Evolutionary conservation across 2,888 invertebrate genomes (phyloP).

Genomic region (Harpagoxenus sublaevis): DNA sequence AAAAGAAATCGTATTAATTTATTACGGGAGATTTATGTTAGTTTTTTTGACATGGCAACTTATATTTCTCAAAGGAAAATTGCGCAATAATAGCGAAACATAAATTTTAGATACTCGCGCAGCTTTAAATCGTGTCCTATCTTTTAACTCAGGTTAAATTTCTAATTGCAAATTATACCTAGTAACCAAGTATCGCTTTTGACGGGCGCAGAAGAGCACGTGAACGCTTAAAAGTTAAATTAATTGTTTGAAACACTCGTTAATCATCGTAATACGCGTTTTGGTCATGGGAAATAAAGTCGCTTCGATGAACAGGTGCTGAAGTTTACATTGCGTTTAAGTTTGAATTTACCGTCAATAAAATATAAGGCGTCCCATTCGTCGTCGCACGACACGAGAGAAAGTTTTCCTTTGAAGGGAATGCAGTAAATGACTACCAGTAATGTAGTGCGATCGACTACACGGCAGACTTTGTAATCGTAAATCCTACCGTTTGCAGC

Average conservation of each 20-base stretch:
- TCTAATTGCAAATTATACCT: conserved; percentile 15
- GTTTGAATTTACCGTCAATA: conserved; percentile 33
- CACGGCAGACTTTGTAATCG: conserved; percentile 65
- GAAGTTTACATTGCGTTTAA: conserved; percentile 37
- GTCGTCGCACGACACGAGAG: conserved; percentile 20
- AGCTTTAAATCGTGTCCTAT: background rate
- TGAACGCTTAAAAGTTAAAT: conserved; percentile 21
- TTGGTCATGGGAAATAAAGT: conserved; percentile 21
- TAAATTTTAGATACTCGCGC: background rate
- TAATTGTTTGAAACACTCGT: conserved; percentile 32
- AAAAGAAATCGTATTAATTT: conserved; percentile 19
- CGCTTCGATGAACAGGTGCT: conserved; percentile 12
- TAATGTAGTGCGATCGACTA: conserved; percentile 30
- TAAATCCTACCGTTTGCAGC: conserved; percentile 68
- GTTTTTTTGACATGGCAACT: background rate
- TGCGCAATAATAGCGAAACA: background rate
- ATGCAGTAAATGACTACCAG: conserved; percentile 57
- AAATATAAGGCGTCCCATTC: conserved; percentile 30
- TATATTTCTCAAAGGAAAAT: background rate
- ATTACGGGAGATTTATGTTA: conserved; percentile 17
- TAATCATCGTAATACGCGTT: background rate
- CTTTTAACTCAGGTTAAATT: background rate
- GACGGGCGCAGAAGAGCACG: background rate
- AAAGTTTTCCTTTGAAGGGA: conserved; percentile 44
- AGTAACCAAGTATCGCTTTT: background rate